Evolutionary conservation across 2,797 vertebrate species (phyloP).

Genomic region (Vespertilio murinus): DNA sequence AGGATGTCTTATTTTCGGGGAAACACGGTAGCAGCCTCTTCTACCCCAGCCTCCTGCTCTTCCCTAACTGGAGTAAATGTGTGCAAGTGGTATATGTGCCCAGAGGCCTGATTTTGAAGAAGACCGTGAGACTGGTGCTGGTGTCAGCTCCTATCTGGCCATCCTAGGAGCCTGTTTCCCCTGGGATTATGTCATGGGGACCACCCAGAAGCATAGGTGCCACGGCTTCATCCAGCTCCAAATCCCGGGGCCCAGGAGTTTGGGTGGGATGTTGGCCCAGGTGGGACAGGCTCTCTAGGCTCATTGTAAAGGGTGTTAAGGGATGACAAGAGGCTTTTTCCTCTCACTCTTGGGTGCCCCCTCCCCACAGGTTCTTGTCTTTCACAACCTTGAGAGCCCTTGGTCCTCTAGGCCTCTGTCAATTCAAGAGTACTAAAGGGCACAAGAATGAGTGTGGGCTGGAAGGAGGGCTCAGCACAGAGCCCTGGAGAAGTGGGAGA

Average conservation of each 20-base stretch:
- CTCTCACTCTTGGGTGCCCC: neutral
- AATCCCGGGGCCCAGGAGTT: neutral
- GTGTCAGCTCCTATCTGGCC: neutral
- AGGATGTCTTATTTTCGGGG: no score
- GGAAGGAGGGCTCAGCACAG: neutral
- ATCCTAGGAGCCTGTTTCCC: neutral
- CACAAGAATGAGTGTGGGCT: neutral
- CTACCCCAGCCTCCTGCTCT: neutral
- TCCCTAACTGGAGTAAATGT: neutral
- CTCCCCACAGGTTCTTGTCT: neutral
- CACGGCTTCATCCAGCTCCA: fast-evolving
- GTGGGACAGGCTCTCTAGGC: neutral
- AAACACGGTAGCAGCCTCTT: no score
- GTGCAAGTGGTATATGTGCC: neutral
- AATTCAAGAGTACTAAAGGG: neutral
- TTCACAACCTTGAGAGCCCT: neutral
- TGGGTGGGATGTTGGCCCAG: neutral
- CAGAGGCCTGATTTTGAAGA: neutral
- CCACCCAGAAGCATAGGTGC: neutral
- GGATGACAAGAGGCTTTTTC: neutral
- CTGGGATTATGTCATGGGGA: neutral
- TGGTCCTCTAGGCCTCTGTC: neutral
- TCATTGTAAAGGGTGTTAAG: neutral
- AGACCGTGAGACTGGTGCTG: neutral
- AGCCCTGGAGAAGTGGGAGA: neutral